Conservation (phyloP, 2,797 vertebrate genomes). For the Leptodactylus fallax region DNA sequence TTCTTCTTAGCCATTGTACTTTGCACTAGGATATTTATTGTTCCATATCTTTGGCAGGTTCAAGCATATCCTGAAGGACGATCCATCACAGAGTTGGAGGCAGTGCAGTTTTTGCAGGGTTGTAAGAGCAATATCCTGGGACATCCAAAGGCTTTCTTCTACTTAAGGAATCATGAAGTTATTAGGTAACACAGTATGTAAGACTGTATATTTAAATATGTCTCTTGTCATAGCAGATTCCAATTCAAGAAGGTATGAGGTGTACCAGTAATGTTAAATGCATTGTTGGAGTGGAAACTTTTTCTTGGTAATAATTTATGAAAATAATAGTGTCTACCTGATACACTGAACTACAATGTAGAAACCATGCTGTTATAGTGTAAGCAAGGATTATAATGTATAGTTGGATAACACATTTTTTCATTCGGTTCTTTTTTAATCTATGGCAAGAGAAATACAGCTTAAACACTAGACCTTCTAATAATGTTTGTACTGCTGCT, state of each 20-base stretch:
- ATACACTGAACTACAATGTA: not conserved
- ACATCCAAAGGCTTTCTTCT: constrained; percentile 79
- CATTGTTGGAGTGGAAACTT: not conserved
- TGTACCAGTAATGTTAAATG: not conserved
- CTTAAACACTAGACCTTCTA: too few relatives aligned
- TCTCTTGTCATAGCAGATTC: not conserved
- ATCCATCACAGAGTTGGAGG: constrained; percentile 90
- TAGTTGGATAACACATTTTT: not conserved
- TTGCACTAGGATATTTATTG: not conserved
- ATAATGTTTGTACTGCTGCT: too few relatives aligned
- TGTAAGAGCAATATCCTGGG: constrained; percentile 61
- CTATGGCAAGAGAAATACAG: too few relatives aligned
- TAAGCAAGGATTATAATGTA: not conserved
- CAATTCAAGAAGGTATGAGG: too few relatives aligned
- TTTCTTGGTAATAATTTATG: not conserved
- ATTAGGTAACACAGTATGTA: constrained; percentile 77
- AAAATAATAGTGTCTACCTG: too few relatives aligned
- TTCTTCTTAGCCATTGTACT: too few relatives aligned
- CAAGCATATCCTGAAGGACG: constrained; percentile 77
- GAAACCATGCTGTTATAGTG: not conserved
- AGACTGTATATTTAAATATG: not conserved
- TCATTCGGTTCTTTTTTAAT: too few relatives aligned
- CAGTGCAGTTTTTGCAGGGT: constrained; percentile 82
- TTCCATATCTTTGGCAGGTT: constrained; percentile 71
- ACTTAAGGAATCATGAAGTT: constrained; percentile 81